Evolutionary conservation across 2,113 vertebrate species (phyloP).

Genomic region (Eretmochelys imbricata): DNA sequence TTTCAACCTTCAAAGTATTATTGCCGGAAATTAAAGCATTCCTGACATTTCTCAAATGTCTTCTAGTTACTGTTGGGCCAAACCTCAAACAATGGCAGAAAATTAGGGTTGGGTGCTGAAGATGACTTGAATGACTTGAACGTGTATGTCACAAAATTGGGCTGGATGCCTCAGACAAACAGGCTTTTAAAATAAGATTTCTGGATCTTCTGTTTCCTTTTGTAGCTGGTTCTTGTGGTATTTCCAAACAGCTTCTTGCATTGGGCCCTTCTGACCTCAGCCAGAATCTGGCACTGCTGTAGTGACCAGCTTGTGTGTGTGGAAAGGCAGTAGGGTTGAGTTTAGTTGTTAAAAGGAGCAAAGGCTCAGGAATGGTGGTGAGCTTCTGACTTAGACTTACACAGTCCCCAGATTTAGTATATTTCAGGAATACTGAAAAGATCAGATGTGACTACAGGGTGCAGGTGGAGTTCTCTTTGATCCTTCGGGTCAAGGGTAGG

Average conservation of each 20-base stretch:
- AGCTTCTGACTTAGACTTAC: neutral
- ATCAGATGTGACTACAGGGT: too few species aligned
- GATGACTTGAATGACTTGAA: fast-evolving
- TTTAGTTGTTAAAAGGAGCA: neutral
- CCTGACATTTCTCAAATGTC: neutral
- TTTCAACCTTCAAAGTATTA: neutral
- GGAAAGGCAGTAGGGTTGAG: neutral
- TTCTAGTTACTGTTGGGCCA: neutral
- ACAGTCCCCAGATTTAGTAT: neutral
- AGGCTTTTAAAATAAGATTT: neutral
- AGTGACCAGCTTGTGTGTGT: neutral
- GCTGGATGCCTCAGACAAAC: neutral
- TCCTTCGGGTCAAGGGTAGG: too few species aligned
- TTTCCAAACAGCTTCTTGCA: too few species aligned
- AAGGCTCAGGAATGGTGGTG: neutral
- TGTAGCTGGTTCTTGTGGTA: neutral
- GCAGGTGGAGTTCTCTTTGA: too few species aligned
- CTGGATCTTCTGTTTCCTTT: neutral
- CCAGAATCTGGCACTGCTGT: neutral
- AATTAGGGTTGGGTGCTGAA: neutral
- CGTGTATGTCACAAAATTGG: neutral
- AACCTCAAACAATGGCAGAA: fast-evolving
- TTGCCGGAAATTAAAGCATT: neutral
- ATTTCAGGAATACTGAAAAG: neutral
- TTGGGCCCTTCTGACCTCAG: too few species aligned